Evolutionary conservation across 2,888 invertebrate species (phyloP).

Genomic region (Luffia ferchaultella): DNA sequence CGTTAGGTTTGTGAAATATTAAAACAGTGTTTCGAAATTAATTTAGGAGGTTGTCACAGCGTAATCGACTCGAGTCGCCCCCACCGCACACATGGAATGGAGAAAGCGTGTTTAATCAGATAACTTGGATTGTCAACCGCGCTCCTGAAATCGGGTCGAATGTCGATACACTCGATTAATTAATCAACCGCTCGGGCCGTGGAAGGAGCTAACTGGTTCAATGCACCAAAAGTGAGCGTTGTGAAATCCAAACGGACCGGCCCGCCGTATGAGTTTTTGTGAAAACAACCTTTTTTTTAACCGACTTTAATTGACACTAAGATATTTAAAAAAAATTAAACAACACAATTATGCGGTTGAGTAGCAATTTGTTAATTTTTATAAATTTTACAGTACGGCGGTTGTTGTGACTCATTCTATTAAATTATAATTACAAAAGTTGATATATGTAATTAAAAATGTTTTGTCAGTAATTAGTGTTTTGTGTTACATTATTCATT

Average conservation of each 20-base stretch:
- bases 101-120: slow-evolving; percentile 67
- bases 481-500: too few relatives aligned
- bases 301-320: neutral
- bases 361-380: slow-evolving; percentile 4
- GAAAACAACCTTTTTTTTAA: neutral
- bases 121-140: slow-evolving; percentile 64
- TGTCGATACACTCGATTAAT: slow-evolving; percentile 65
- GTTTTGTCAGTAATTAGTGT: too few relatives aligned
- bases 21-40: slow-evolving; percentile 57
- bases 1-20: too few relatives aligned
- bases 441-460: too few relatives aligned
- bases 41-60: slow-evolving; percentile 42
- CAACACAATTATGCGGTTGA: slow-evolving; percentile 3
- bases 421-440: too few relatives aligned
- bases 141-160: slow-evolving; percentile 65
- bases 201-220: slow-evolving; percentile 51
- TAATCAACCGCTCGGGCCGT: slow-evolving; percentile 55
- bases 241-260: slow-evolving; percentile 28
- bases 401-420: too few relatives aligned
- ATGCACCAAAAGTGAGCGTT: slow-evolving; percentile 43
- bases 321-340: slow-evolving; percentile 6
- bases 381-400: too few relatives aligned
- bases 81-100: slow-evolving; percentile 38
- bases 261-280: neutral
- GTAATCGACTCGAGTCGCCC: slow-evolving; percentile 24